A percentile compares a stretch with the other conserved stretches of the same genome.
Conservation (phyloP, 2,888 invertebrate genomes). For the Didymodactylos carnosus region DNA sequence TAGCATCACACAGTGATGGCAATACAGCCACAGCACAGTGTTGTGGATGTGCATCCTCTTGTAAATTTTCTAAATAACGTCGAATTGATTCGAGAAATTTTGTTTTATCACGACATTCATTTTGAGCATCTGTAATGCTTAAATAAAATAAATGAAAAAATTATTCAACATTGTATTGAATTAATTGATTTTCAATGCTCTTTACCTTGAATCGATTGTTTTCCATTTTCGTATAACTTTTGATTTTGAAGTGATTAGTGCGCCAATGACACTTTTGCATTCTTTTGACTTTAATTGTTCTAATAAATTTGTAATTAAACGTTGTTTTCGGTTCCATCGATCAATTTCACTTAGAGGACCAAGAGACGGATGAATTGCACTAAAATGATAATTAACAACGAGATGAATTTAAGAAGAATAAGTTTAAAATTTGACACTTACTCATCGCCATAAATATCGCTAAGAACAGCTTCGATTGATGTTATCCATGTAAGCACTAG, state of each 20-base stretch:
- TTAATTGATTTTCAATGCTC: background rate
- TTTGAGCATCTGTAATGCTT: constrained; percentile 34
- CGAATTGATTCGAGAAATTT: constrained; percentile 31
- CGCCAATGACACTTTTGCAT: constrained; percentile 32
- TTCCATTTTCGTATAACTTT: constrained; percentile 33
- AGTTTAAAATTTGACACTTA: background rate
- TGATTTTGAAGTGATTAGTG: constrained; percentile 32
- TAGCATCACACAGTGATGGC: constrained; percentile 27
- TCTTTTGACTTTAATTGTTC: constrained; percentile 34
- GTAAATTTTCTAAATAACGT: constrained; percentile 29
- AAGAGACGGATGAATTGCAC: constrained; percentile 12
- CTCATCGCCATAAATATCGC: constrained; percentile 10
- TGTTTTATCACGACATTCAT: constrained; percentile 34
- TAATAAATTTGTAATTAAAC: constrained; percentile 29
- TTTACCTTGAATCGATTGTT: constrained; percentile 29
- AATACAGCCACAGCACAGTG: constrained; percentile 27
- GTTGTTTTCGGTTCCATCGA: constrained; percentile 29
- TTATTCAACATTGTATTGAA: background rate
- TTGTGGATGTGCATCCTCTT: constrained; percentile 26
- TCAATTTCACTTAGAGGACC: constrained; percentile 32
- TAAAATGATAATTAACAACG: background rate
- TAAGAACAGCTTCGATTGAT: constrained; percentile 10
- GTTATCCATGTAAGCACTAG: constrained; percentile 8
- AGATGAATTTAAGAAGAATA: background rate
- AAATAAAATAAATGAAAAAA: constrained; percentile 2